Base-by-base conservation (phyloP, 2,797 vertebrate genomes). In the Gambelia wislizenii region DNA sequence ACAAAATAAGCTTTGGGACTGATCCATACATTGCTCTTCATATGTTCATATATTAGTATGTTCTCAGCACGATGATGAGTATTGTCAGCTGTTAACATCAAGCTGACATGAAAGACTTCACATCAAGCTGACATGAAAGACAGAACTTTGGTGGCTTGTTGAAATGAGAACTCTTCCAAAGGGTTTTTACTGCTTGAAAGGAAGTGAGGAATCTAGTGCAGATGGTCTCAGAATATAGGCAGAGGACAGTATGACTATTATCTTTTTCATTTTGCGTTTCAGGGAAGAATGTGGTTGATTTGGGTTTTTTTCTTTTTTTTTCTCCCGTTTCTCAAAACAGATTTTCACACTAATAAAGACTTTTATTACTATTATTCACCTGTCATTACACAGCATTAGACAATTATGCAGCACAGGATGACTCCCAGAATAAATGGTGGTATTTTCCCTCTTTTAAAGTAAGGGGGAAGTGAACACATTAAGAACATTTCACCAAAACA, bases 311-410 rank as follows among this genome's bases (percentile, higher is more conserved):
- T 1, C 20, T 33, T 67, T 95, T 95, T 93, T 94, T 94, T 94
- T 0, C 93, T 96, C 94, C 78, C 81, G 90, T 89, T 81, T 95
- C 95, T 96, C 94, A 95, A 96, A 96, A 96, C 95, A 96, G 93
- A 95, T 93, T 97, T 95, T 92, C 47, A 92, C 91, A 95, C 95
- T 96, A 95, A 95, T 96, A 94, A 95, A 96, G 92, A 93, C 93
- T 96, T 94, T 95, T 95, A 95, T 96, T 95, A 91, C 94, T 91
- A 93, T 96, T 96, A 95, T 96, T 94, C 95, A 94, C 96, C 96
- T 97, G 96, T 96, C 96, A 95, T 96, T 97, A 94, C 95, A 94
- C 0, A 49, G 89, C 93, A 94, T 94, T 95, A 96, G 94, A 95
- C 93, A 96, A 97, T 96, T 94, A 96, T 90, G 86, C 87, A 93